Evolutionary conservation across 2,113 vertebrate genomes (phyloP).

Genomic region (Dermatemys mawii): DNA sequence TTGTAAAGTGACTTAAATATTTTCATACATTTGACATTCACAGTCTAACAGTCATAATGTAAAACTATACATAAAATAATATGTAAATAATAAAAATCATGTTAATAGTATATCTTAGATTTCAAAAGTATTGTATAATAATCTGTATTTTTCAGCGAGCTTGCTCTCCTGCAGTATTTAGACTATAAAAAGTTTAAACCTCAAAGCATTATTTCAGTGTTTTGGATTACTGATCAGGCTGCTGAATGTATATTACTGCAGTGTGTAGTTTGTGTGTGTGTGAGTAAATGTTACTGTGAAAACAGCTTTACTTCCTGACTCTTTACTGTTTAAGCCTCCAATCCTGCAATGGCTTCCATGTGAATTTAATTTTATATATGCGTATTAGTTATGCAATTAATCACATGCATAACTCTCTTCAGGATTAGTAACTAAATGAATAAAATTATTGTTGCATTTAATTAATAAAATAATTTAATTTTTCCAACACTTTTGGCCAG

Average conservation of each 20-base stretch:
- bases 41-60: neutral
- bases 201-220: neutral
- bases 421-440: neutral
- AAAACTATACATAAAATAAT: neutral
- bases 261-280: neutral
- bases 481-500: neutral
- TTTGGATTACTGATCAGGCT: neutral
- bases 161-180: neutral
- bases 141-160: neutral
- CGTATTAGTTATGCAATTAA: neutral
- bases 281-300: neutral
- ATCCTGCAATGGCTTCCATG: neutral
- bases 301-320: neutral
- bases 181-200: neutral
- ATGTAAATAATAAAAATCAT: neutral
- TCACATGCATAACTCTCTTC: neutral
- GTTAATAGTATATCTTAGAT: neutral
- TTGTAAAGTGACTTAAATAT: neutral
- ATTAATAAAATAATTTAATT: neutral
- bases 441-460: neutral
- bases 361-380: neutral
- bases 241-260: neutral
- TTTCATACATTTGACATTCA: accelerated
- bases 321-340: neutral
- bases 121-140: neutral